A percentile compares a stretch with the other conserved stretches of the same genome.
These are phyloP conservation scores for Archilochus colubris DNA, from an alignment of 2,113 vertebrate species.

Conservation along the genomic window DNA sequence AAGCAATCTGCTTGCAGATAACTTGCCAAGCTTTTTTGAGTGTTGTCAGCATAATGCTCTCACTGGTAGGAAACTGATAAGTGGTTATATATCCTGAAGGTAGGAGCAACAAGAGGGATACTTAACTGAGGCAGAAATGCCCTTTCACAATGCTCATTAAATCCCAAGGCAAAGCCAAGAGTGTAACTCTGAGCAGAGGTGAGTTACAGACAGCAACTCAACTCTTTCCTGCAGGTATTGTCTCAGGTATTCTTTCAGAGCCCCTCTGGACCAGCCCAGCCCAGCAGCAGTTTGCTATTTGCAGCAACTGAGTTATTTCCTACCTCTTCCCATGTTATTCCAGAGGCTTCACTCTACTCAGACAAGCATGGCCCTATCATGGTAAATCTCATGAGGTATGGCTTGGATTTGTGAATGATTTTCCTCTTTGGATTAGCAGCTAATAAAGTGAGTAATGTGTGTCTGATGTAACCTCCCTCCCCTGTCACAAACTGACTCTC, in stretches of 20 bases:
- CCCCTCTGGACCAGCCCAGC: not conserved
- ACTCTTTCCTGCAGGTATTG: not conserved
- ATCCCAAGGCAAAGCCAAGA: not conserved
- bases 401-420: not conserved
- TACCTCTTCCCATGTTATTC: not conserved
- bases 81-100: not conserved
- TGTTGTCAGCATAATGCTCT: not conserved
- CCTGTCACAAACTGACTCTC: not conserved
- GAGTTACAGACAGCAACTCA: not conserved
- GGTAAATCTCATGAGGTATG: not conserved
- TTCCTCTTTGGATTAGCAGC: not conserved
- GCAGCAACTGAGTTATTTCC: not conserved
- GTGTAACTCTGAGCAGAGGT: not conserved
- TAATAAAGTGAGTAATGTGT: not conserved
- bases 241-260: not conserved
- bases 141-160: not conserved
- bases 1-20: not conserved
- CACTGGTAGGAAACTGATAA: not conserved
- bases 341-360: not conserved
- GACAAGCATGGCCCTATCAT: not conserved
- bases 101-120: not conserved
- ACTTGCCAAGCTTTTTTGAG: not conserved
- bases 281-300: not conserved
- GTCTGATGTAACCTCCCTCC: not conserved
- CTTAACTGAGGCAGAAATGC: not conserved